Conservation (phyloP, 1,140 invertebrate species). For the Formica selysi region DNA sequence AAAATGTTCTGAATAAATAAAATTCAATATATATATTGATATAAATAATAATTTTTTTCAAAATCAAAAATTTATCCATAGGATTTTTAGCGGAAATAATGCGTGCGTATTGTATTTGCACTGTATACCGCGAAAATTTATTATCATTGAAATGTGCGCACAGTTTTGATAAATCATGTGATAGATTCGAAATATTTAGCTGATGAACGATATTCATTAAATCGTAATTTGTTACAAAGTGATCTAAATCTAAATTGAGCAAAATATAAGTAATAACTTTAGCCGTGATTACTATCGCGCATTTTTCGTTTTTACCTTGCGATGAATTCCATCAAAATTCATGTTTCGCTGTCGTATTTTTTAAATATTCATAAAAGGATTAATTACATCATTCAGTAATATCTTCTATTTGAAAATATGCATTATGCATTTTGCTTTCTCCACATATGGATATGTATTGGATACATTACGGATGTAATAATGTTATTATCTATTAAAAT, state of each 20-base stretch:
- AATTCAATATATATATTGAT: background rate
- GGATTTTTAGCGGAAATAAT: background rate
- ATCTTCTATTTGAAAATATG: conserved; percentile 4
- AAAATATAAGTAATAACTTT: background rate
- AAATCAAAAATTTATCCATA: conserved; percentile 4
- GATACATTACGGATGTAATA: background rate
- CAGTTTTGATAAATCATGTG: background rate
- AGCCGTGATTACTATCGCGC: conserved; percentile 6
- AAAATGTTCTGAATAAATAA: background rate
- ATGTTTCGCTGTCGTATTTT: background rate
- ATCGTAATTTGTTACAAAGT: background rate
- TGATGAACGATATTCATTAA: background rate
- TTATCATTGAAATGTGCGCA: background rate
- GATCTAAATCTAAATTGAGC: background rate
- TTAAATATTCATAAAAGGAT: conserved; percentile 34
- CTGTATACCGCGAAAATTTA: background rate
- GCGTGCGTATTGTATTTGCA: background rate
- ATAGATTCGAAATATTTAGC: background rate
- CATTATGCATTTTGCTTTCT: background rate
- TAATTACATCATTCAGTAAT: conserved; percentile 27
- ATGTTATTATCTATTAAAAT: background rate
- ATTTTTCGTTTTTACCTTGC: background rate
- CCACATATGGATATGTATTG: background rate
- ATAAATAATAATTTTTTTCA: background rate
- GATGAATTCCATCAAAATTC: conserved; percentile 3